A percentile compares a stretch with the other conserved stretches of the same genome.
Conservation (phyloP, 2,113 vertebrate genomes). For the Spheniscus mendiculus region DNA sequence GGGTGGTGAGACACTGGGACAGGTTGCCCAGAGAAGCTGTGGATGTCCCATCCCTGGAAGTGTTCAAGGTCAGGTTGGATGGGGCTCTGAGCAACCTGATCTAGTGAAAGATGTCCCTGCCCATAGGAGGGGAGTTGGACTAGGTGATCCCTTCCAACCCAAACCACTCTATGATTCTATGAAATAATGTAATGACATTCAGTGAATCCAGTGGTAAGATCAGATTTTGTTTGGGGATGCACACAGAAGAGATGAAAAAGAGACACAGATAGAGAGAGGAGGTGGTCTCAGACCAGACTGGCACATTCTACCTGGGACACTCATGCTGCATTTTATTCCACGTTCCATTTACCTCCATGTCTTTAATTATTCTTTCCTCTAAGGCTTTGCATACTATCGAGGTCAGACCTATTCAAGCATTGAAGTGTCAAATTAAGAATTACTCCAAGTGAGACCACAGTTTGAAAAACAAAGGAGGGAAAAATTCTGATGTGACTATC, state of each 20-base stretch:
- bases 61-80: not conserved
- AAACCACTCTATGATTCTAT: not conserved
- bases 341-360: not conserved
- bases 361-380: not conserved
- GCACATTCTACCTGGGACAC: not conserved
- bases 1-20: not conserved
- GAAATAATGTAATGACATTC: not conserved
- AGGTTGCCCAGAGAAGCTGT: not conserved
- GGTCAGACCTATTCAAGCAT: not conserved
- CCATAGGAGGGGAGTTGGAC: not conserved
- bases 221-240: not conserved
- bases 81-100: not conserved
- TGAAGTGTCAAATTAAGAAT: not conserved
- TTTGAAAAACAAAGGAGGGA: not conserved
- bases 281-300: not conserved
- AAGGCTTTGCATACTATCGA: not conserved
- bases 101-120: not conserved
- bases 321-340: not conserved
- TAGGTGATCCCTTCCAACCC: not conserved
- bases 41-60: not conserved
- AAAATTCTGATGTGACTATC: not conserved
- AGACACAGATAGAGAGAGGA: not conserved
- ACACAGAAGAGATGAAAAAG: not conserved
- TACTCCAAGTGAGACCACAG: not conserved
- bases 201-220: not conserved